Percentiles rank a stretch among this genome's conserved stretches.
Conservation (phyloP, 2,888 invertebrate genomes). For the Trachelus iudaicus region DNA sequence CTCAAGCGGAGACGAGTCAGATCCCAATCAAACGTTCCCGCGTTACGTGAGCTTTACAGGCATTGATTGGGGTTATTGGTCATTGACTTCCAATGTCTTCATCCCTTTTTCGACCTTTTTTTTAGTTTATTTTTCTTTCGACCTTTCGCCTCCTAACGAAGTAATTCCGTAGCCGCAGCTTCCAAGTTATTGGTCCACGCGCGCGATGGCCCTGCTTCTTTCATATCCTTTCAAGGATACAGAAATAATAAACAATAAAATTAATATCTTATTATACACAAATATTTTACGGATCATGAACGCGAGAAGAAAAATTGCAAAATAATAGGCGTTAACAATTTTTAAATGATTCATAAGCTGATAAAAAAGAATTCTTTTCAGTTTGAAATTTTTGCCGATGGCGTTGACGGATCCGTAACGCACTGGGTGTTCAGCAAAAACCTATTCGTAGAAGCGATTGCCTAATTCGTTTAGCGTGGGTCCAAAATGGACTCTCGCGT, state of each 20-base stretch:
- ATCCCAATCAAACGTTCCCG: slow-evolving; percentile 19
- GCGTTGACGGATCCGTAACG: background rate
- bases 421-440: background rate
- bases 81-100: background rate
- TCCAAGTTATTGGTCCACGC: background rate
- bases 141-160: slow-evolving; percentile 17
- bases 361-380: background rate
- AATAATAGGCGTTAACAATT: background rate
- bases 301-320: background rate
- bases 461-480: background rate
- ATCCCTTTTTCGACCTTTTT: background rate
- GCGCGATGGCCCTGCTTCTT: background rate
- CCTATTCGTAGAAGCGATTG: background rate
- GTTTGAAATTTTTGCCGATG: background rate
- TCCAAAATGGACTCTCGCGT: background rate
- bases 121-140: slow-evolving; percentile 19
- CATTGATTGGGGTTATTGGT: slow-evolving; percentile 22
- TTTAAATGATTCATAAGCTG: background rate
- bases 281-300: background rate
- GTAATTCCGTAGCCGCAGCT: background rate
- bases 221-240: background rate
- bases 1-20: slow-evolving; percentile 1
- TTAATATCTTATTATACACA: background rate
- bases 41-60: slow-evolving; percentile 19
- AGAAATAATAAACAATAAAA: background rate